Base-by-base conservation (phyloP, 30 jellyfish, hydroid and myxozoan genomes). In the Cassiopea andromeda region DNA sequence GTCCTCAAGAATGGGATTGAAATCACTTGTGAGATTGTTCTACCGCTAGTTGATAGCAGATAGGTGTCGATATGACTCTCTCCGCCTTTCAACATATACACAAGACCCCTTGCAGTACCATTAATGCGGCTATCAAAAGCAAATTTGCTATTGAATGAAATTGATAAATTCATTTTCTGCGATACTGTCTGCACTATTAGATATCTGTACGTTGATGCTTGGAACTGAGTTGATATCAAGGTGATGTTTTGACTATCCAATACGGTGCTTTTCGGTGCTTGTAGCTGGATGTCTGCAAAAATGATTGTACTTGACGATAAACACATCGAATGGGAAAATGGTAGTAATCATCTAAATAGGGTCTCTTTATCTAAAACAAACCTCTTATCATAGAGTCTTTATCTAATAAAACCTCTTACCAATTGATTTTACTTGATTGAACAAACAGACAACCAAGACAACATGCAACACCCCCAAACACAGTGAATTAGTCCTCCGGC, bases 131-230 rank as follows among this genome's bases (percentile, higher is more conserved):
- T 80, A 7, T 59, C 84, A 76, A 72, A 86, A 14, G n/a, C 59
- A 43, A 80, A 18, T 9, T 61, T 10, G 46, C 49, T 66, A 10
- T 69, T 46, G 69, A 60, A 78, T 6, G 93, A 75, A 7, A 86
- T 17, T 16, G 93, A 75, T 46, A 86, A 45, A 27, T 10, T 44
- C 1, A 46, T 75, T 15, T 17, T 44, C 78, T 86, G 93, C 46
- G 93, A 7, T 4, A 76, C 77, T 7, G 88, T 85, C 67, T 86
- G 93, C 1, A 86, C 88, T 60, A 86, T 13, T 14, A 86, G 50
- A 67, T 60, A 86, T 15, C 93, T 85, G 73, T 86, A 86, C 17
- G 75, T 44, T 38, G 82, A 73, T 38, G 87, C 78, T 6, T 60
- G 75, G 44, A 85, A 48, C 57, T 58, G 45, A 1, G 78, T 60